Evolutionary conservation across 2,113 vertebrate species (phyloP).

Genomic region (Brachypteracias leptosomus): DNA sequence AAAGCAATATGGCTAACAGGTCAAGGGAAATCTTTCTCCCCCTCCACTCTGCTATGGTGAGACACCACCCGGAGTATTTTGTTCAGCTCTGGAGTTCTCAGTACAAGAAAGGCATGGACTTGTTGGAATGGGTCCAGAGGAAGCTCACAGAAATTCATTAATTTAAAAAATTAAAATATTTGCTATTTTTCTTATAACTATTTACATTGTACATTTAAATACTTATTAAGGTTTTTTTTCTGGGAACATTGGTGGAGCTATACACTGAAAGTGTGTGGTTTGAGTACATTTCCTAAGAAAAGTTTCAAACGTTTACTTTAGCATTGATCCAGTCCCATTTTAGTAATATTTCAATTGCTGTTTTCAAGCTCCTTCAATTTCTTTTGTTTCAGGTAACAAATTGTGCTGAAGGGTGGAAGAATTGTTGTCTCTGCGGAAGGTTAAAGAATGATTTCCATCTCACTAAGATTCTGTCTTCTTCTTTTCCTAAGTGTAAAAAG

Average conservation of each 20-base stretch:
- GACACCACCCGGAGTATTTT: background rate
- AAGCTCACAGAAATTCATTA: background rate
- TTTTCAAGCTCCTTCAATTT: background rate
- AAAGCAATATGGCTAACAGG: too few relatives aligned
- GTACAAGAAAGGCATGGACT: background rate
- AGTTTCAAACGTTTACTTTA: background rate
- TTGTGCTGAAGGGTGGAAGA: background rate
- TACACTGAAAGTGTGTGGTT: background rate
- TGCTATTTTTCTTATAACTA: background rate
- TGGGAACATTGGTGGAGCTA: rapidly evolving
- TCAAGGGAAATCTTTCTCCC: too few relatives aligned
- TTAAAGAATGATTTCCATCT: background rate
- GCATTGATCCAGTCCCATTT: background rate
- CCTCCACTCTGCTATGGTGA: too few relatives aligned
- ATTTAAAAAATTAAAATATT: background rate
- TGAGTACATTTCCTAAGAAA: background rate
- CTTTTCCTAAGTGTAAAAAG: background rate
- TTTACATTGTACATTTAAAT: background rate
- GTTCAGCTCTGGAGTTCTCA: background rate
- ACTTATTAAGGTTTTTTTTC: background rate
- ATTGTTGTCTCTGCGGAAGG: background rate
- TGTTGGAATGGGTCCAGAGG: too few relatives aligned
- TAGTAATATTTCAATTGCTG: background rate
- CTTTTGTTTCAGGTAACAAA: background rate
- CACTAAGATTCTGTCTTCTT: background rate